These are phyloP conservation scores for Boleophthalmus pectinirostris DNA, from an alignment of 2,113 vertebrate species.

Conservation along the genomic window DNA sequence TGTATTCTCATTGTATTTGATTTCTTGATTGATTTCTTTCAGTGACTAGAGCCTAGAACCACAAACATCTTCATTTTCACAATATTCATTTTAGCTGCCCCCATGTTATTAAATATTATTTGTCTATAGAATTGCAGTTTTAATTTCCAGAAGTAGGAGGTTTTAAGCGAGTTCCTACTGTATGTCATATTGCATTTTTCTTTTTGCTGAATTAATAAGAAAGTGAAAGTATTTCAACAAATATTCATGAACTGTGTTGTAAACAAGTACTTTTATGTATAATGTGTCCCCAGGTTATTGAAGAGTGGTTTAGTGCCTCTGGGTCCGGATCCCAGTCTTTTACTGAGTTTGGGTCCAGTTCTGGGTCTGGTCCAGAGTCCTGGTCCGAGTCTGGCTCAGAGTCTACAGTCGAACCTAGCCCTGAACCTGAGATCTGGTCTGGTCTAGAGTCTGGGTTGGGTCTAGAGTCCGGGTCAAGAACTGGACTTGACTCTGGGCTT, in stretches of 20 bases:
- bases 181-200: no score
- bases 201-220: neutral
- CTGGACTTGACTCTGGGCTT: neutral
- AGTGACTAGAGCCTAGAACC: no score
- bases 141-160: no score
- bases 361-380: slow-evolving; percentile 57
- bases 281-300: slow-evolving; percentile 67
- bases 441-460: neutral
- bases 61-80: no score
- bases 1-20: no score
- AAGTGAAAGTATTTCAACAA: neutral
- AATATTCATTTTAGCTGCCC: no score
- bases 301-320: slow-evolving; percentile 72
- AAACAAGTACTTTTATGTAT: neutral
- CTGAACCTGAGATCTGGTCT: slow-evolving; percentile 9
- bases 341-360: slow-evolving; percentile 51
- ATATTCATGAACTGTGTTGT: neutral
- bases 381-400: slow-evolving; percentile 30
- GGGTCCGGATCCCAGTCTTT: slow-evolving; percentile 46
- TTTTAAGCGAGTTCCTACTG: no score
- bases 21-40: no score
- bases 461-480: neutral
- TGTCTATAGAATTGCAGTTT: no score
- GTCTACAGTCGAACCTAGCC: slow-evolving; percentile 27
- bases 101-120: no score